Evolutionary conservation across 1,140 invertebrate species (phyloP), one percentile per base, ranked within the genome.

Genomic region (Zaprionus vittiger): DNA sequence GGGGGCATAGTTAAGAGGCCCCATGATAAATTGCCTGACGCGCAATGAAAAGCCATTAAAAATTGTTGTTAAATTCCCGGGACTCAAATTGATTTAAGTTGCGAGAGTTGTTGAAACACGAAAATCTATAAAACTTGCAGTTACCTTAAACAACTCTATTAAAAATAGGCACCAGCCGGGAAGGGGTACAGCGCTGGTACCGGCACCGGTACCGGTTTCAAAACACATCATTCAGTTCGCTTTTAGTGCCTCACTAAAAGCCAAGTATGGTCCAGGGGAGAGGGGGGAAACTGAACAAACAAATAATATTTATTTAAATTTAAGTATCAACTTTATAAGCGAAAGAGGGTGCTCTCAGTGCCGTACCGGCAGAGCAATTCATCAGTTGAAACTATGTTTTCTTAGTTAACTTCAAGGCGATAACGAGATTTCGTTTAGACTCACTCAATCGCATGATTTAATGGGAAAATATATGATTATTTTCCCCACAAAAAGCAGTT

Each of bases 31-130:
- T 87, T 76, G 78, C 80, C 63, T 68, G 69, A 73, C 72, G 73
- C 72, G 71, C 44, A 89, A 89, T 77, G 74, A 67, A 77, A 89
- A 68, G 68, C 55, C 80, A 81, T 77, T 83, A 89, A 87, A 86
- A 87, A 61, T 76, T 72, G 67, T 69, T 78, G 75, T 77, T 55
- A 68, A 83, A 73, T 73, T 56, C 70, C 54, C 63, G 22, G 38
- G 26, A 86, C 81, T 86, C 60, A 79, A 87, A 87, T 87, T 87
- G 84, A 87, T 89, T 87, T 83, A 89, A 89, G 84, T 87, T 83
- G 70, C 62, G 14, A 70, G 60, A 54, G 68, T 73, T 84, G 78
- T 78, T 70, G 81, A 81, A 84, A 81, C 69, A 75, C 68, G 80
- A 72, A 87, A 73, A 87, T 89, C 83, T 72, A 87, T 87, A 87